phyloP scores from a whole-genome alignment of 2,113 vertebrate species.

The Hippolais icterina region DNA sequence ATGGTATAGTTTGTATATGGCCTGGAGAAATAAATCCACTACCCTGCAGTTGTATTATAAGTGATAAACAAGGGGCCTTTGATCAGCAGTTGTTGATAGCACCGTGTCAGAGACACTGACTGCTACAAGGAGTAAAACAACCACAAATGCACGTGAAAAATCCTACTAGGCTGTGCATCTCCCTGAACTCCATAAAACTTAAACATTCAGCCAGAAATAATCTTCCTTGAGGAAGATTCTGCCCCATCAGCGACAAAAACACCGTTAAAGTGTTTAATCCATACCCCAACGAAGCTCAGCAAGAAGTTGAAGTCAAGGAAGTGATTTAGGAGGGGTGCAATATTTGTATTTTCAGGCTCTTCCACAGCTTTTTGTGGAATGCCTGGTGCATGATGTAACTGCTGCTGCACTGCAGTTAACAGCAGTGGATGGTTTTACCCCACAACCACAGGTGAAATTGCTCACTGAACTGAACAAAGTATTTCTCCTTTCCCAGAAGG shows the following conservation, averaged over 20 bases:
- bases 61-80: not conserved
- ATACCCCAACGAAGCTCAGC: not conserved
- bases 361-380: not conserved
- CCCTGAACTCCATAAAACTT: not conserved
- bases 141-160: not conserved
- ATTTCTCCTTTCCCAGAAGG: not conserved
- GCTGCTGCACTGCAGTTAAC: slow-evolving; percentile 11
- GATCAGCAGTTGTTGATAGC: not conserved
- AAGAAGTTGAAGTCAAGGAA: not conserved
- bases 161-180: not conserved
- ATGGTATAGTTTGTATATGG: not conserved
- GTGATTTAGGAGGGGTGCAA: not conserved
- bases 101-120: not conserved
- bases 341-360: not conserved
- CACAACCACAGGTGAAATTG: not conserved
- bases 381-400: not conserved
- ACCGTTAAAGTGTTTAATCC: not conserved
- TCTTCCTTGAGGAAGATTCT: not conserved
- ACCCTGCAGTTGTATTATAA: not conserved
- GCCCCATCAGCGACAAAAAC: not conserved
- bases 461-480: not conserved
- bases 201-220: not conserved
- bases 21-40: not conserved
- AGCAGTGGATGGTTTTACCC: not conserved
- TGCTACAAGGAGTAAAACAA: not conserved